Conservation (phyloP, 2,888 invertebrate species). For the Zhengitettix transpicula region DNA sequence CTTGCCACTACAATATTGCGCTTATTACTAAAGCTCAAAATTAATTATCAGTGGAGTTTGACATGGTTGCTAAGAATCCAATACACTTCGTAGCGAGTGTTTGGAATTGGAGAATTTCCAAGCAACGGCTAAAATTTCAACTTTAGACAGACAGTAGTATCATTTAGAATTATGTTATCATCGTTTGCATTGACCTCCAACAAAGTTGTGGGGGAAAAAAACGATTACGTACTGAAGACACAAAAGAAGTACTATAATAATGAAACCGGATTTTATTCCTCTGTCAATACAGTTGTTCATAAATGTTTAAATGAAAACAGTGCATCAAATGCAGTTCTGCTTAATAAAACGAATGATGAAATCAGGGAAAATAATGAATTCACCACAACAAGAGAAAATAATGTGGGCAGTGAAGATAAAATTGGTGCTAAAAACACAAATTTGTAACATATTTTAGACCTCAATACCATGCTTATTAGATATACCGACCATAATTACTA, state of each 20-base stretch:
- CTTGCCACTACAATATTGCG: too few species aligned
- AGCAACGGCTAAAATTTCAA: slow-evolving; percentile 28
- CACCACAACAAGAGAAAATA: neutral
- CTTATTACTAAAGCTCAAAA: too few species aligned
- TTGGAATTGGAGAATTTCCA: slow-evolving; percentile 27
- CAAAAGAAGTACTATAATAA: neutral
- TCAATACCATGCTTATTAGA: too few species aligned
- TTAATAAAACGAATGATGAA: neutral
- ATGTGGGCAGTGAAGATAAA: neutral
- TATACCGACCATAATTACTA: too few species aligned
- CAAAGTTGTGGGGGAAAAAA: slow-evolving; percentile 15
- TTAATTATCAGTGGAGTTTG: too few species aligned
- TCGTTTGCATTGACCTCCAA: slow-evolving; percentile 20
- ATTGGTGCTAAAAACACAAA: neutral
- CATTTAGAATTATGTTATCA: slow-evolving; percentile 25
- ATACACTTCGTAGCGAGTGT: slow-evolving; percentile 25
- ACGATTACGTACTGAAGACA: slow-evolving; percentile 5
- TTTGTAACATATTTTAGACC: too few species aligned
- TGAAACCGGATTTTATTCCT: neutral
- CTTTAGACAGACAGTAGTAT: slow-evolving; percentile 27
- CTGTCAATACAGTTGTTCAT: neutral
- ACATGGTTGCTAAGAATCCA: slow-evolving; percentile 24
- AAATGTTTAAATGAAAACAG: neutral
- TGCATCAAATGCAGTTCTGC: neutral
- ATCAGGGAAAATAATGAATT: neutral